phyloP scores from a whole-genome alignment of 2,888 invertebrate genomes.

The Eustalomyia histrio region DNA sequence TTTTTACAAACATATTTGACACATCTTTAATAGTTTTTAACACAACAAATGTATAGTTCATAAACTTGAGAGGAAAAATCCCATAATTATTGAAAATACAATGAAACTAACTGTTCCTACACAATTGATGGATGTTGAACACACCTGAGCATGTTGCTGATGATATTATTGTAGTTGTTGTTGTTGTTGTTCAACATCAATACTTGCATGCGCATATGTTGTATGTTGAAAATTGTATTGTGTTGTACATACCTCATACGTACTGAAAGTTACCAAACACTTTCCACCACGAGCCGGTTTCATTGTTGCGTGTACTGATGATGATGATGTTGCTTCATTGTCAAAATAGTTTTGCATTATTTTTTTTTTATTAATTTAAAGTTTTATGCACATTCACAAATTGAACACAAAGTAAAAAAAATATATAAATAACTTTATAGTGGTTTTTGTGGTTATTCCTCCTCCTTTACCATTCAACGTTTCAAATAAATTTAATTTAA shows the following conservation, averaged over 20 bases:
- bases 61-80: neutral
- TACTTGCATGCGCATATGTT: conserved; percentile 7
- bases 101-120: neutral
- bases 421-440: neutral
- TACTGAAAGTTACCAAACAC: conserved; percentile 75
- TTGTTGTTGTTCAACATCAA: conserved; percentile 18
- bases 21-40: neutral
- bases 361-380: neutral
- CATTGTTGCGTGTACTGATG: conserved; percentile 70
- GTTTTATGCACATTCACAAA: conserved; percentile 1
- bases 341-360: conserved; percentile 65
- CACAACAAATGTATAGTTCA: neutral
- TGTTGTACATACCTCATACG: conserved; percentile 71
- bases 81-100: neutral
- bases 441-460: conserved; percentile 36
- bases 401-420: neutral
- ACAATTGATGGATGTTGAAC: neutral
- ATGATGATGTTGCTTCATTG: conserved; percentile 62
- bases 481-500: conserved; percentile 53
- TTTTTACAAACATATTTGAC: neutral
- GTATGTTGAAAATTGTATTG: conserved; percentile 4
- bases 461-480: conserved; percentile 50
- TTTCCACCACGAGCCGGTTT: conserved; percentile 71
- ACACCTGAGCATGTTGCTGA: conserved; percentile 13
- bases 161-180: conserved; percentile 23